phyloP scores from a whole-genome alignment of 2,888 invertebrate genomes.

The Steinernema carpocapsae region DNA sequence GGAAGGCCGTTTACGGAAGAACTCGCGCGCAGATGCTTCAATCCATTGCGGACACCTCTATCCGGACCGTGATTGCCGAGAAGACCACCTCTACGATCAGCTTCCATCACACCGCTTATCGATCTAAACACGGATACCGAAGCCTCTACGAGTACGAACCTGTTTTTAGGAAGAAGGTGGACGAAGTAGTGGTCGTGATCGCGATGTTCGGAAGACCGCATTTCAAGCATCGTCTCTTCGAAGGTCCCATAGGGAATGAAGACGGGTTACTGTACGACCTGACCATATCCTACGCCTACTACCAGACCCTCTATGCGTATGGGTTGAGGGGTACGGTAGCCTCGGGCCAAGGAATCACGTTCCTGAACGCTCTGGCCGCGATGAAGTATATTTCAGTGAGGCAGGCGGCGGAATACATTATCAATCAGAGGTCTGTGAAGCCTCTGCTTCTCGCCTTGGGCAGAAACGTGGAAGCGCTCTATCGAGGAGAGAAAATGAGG shows the following conservation, averaged over 20 bases:
- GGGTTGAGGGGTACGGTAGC: conserved; percentile 9
- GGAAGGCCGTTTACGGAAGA: conserved; percentile 24
- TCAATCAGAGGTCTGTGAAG: conserved; percentile 1
- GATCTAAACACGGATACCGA: conserved; percentile 26
- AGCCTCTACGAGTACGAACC: conserved; percentile 1
- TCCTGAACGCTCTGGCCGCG: conserved; percentile 21
- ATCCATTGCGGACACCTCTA: background rate
- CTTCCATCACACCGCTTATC: conserved; percentile 30
- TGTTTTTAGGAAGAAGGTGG: conserved; percentile 9
- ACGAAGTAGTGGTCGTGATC: conserved; percentile 7
- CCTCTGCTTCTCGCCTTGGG: background rate
- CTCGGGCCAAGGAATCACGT: conserved; percentile 27
- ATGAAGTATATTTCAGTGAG: conserved; percentile 15
- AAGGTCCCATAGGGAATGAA: conserved; percentile 17
- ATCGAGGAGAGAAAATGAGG: conserved; percentile 7
- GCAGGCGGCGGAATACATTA: conserved; percentile 17
- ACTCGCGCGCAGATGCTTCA: background rate
- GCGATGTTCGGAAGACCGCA: conserved; percentile 23
- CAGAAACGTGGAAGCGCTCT: background rate
- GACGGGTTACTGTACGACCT: conserved; percentile 27
- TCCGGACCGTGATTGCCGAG: background rate
- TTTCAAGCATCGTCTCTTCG: conserved; percentile 28
- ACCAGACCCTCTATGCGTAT: background rate
- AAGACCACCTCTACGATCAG: background rate
- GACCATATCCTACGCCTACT: conserved; percentile 14